Conservation (phyloP, 2,797 vertebrate genomes). For the Molothrus ater region DNA sequence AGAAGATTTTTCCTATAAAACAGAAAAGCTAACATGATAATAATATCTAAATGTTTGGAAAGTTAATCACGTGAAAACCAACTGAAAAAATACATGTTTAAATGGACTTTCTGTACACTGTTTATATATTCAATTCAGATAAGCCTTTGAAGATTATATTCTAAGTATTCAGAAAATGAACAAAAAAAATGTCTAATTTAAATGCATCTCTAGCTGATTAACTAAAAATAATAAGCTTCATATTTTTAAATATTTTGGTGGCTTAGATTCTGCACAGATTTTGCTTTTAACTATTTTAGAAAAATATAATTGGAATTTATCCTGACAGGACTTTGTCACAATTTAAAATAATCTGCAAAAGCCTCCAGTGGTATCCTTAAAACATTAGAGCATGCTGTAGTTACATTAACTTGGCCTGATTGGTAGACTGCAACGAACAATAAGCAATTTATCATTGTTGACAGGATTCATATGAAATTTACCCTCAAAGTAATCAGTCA, state of each 20-base stretch:
- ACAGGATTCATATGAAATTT: conserved; percentile 23
- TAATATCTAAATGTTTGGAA: not conserved
- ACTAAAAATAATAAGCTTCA: not conserved
- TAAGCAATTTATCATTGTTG: not conserved
- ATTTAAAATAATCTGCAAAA: conserved; percentile 5
- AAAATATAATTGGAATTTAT: not conserved
- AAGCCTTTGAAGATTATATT: not conserved
- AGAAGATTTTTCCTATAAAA: not conserved
- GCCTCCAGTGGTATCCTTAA: not conserved
- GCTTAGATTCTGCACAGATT: not conserved
- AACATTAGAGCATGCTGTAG: not conserved
- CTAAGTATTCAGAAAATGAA: not conserved
- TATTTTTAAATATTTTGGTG: not conserved
- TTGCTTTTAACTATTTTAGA: not conserved
- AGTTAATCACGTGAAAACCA: not conserved
- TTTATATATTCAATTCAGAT: not conserved
- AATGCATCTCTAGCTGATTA: not conserved
- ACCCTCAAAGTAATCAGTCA: conserved; percentile 1
- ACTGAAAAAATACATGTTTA: not conserved
- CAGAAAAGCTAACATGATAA: not conserved
- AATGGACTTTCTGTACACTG: not conserved
- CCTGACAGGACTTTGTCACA: not conserved
- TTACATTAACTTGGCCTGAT: not conserved
- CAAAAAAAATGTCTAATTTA: not conserved
- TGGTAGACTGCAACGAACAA: not conserved